Conservation (phyloP, 2,113 vertebrate genomes). For the Neomonachus schauinslandi region DNA sequence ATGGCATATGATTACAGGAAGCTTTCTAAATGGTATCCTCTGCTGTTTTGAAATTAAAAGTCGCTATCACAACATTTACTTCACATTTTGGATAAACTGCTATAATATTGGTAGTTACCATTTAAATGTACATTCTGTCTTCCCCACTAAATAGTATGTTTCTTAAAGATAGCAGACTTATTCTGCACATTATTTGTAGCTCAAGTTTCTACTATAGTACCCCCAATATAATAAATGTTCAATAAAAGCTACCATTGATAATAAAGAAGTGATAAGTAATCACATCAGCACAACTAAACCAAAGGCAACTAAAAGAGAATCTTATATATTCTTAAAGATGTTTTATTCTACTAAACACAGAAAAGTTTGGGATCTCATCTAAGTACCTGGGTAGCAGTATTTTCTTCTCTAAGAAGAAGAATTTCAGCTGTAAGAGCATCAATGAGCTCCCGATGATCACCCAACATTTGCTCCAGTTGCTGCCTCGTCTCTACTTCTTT, state of each 20-base stretch:
- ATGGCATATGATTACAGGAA: background rate
- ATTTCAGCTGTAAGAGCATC: slow-evolving; percentile 95
- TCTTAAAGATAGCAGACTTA: background rate
- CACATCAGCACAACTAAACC: background rate
- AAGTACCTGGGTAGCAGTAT: slow-evolving; percentile 87
- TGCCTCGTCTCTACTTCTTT: slow-evolving; percentile 85
- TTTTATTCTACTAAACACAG: background rate
- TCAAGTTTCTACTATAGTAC: background rate
- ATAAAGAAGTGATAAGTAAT: background rate
- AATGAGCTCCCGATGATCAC: slow-evolving; percentile 91
- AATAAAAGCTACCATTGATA: background rate
- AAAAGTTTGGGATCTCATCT: background rate
- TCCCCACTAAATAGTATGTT: background rate
- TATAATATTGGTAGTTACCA: background rate
- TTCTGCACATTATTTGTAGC: background rate
- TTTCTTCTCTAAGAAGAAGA: slow-evolving; percentile 91
- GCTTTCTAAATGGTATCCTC: background rate
- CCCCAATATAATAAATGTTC: background rate
- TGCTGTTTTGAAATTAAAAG: slow-evolving; percentile 28
- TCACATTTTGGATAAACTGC: slow-evolving; percentile 24
- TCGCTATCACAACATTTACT: background rate
- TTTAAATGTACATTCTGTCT: background rate
- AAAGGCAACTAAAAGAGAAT: background rate
- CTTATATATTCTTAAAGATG: background rate
- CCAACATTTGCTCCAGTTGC: slow-evolving; percentile 86